phyloP scores from a whole-genome alignment of 2,797 vertebrate species.

The Echiichthys vipera region DNA sequence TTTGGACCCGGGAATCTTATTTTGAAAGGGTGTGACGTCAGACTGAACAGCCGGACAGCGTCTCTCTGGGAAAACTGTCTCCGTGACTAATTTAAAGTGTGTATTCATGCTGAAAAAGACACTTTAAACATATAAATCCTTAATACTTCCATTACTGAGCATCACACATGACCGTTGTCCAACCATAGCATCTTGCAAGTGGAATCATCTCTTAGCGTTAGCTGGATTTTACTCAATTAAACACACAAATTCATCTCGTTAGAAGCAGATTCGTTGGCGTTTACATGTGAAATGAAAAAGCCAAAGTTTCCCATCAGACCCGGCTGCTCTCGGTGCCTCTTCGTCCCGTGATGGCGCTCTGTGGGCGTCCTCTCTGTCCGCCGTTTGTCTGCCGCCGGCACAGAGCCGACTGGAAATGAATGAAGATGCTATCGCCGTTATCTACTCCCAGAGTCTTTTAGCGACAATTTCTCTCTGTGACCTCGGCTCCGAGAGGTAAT shows the following conservation, averaged over 20 bases:
- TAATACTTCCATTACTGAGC: too few relatives aligned
- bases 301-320: slow-evolving; percentile 10
- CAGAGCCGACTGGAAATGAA: slow-evolving; percentile 38
- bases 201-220: not conserved
- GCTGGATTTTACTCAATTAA: too few relatives aligned
- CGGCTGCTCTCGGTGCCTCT: not conserved
- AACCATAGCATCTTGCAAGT: not conserved
- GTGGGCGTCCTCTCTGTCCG: not conserved
- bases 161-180: not conserved
- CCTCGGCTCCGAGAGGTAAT: slow-evolving; percentile 55
- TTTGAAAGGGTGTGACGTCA: too few relatives aligned
- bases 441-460: slow-evolving; percentile 60
- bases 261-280: not conserved
- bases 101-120: too few relatives aligned
- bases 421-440: slow-evolving; percentile 62
- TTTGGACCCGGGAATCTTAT: too few relatives aligned
- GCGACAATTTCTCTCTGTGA: slow-evolving; percentile 47
- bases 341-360: slow-evolving; percentile 12
- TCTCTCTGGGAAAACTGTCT: too few relatives aligned
- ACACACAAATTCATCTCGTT: not conserved
- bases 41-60: too few relatives aligned
- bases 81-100: too few relatives aligned
- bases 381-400: slow-evolving; percentile 21
- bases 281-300: not conserved
- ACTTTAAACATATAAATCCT: too few relatives aligned